phyloP scores from a whole-genome alignment of 2,888 invertebrate species.

The Hermaeophaga mercurialis region DNA sequence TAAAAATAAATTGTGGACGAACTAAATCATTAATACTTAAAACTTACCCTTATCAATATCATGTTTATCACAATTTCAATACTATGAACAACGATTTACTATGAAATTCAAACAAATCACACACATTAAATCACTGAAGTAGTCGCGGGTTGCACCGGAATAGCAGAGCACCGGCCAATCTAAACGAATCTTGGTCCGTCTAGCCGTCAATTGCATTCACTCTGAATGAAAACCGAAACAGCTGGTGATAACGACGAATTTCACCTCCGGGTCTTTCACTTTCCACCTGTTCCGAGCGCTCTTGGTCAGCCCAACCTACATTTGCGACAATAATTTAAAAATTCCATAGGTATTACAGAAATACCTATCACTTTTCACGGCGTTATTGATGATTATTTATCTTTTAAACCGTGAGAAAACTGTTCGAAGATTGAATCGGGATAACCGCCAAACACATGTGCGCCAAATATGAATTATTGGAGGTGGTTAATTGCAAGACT shows the following conservation, averaged over 20 bases:
- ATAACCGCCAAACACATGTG: background rate
- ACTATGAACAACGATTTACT: background rate
- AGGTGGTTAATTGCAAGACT: too few species aligned
- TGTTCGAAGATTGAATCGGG: background rate
- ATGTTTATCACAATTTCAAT: too few species aligned
- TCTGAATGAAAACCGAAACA: constrained; percentile 27
- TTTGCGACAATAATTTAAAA: constrained; percentile 30
- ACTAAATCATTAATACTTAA: too few species aligned
- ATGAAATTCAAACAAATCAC: background rate
- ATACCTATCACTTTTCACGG: constrained; percentile 23
- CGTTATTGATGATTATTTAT: constrained; percentile 18
- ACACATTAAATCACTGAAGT: too few species aligned
- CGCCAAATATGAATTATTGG: background rate
- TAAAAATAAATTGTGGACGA: too few species aligned
- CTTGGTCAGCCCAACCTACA: constrained; percentile 40
- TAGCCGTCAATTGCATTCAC: constrained; percentile 16
- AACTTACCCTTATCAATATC: too few species aligned
- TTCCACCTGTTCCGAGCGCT: constrained; percentile 42
- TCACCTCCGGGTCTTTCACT: constrained; percentile 34
- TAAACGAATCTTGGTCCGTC: constrained; percentile 5
- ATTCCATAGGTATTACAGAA: constrained; percentile 21
- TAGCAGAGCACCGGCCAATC: background rate
- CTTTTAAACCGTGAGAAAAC: constrained; percentile 20
- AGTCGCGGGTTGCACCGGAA: background rate
- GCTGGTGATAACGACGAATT: constrained; percentile 21